These are phyloP conservation scores for Drosophila triauraria DNA, from an alignment of 1,140 invertebrate species.

Conservation along the genomic window DNA sequence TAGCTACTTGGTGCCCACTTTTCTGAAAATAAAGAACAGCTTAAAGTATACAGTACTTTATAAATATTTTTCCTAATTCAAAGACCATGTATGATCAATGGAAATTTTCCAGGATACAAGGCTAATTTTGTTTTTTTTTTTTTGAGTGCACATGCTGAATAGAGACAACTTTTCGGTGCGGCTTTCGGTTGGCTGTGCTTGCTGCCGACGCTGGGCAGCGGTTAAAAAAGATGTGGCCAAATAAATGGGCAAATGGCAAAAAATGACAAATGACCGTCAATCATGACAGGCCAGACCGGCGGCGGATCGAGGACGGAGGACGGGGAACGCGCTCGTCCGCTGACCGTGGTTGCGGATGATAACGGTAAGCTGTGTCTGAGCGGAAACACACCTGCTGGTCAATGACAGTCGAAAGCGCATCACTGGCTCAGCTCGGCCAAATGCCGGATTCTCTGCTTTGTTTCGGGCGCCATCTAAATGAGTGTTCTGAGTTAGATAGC, in stretches of 20 bases:
- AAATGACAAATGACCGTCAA: constrained; percentile 85
- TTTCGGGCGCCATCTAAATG: constrained; percentile 61
- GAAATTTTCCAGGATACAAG: no score
- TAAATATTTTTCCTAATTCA: no score
- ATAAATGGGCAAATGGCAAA: constrained; percentile 79
- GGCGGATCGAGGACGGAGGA: neutral
- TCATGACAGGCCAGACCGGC: constrained; percentile 79
- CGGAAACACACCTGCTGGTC: constrained; percentile 70
- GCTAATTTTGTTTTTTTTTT: neutral
- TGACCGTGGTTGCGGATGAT: constrained; percentile 35
- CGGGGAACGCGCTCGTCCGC: neutral
- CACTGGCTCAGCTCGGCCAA: constrained; percentile 46
- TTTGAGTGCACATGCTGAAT: neutral
- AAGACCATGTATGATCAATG: no score
- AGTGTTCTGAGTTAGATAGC: constrained; percentile 72
- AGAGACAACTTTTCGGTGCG: constrained; percentile 69
- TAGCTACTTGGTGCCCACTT: no score
- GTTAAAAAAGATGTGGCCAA: constrained; percentile 79
- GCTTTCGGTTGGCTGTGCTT: constrained; percentile 38
- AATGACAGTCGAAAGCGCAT: constrained; percentile 75
- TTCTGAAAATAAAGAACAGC: no score
- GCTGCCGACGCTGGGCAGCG: constrained; percentile 45
- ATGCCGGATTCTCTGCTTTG: constrained; percentile 8
- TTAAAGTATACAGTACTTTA: no score
- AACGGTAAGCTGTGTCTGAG: constrained; percentile 75